Conservation (phyloP, 1,140 invertebrate genomes). For the Drosophila ogumai region DNA sequence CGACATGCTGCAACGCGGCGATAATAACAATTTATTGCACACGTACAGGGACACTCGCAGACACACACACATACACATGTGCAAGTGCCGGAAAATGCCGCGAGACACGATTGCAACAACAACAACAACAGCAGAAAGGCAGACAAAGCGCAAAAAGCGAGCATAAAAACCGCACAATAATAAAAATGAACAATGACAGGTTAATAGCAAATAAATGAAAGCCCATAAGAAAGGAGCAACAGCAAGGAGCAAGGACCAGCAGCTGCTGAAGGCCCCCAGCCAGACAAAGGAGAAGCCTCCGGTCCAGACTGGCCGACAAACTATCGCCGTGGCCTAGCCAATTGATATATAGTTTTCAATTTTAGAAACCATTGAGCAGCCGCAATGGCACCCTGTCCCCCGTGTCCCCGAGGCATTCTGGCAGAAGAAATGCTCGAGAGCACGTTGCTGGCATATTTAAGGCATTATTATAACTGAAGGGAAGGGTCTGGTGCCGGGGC, state of each 20-base stretch:
- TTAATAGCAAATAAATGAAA: conserved; percentile 85
- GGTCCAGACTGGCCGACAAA: conserved; percentile 32
- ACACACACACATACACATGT: conserved; percentile 34
- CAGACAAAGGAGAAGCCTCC: conserved; percentile 37
- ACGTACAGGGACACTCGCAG: conserved; percentile 54
- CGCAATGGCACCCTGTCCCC: conserved; percentile 17
- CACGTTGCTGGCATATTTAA: conserved; percentile 67
- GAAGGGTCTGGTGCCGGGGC: neutral
- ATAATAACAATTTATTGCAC: conserved; percentile 84
- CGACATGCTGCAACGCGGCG: conserved; percentile 81
- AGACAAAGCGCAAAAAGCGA: conserved; percentile 48
- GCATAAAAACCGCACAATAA: conserved; percentile 79
- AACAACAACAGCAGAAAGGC: conserved; percentile 16
- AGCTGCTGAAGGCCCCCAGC: conserved; percentile 21
- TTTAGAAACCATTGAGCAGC: conserved; percentile 81
- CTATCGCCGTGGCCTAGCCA: conserved; percentile 66
- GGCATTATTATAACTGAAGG: conserved; percentile 57
- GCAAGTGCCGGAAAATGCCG: conserved; percentile 76
- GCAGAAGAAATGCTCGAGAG: conserved; percentile 15
- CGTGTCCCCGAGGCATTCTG: conserved; percentile 12
- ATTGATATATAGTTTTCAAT: conserved; percentile 85
- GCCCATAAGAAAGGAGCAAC: conserved; percentile 74
- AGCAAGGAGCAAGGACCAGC: conserved; percentile 22
- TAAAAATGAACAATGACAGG: conserved; percentile 85
- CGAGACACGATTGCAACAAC: conserved; percentile 73